A percentile compares a stretch with the other conserved stretches of the same genome.
Conservation (phyloP, 1,140 invertebrate species). For the Sitophilus oryzae region DNA sequence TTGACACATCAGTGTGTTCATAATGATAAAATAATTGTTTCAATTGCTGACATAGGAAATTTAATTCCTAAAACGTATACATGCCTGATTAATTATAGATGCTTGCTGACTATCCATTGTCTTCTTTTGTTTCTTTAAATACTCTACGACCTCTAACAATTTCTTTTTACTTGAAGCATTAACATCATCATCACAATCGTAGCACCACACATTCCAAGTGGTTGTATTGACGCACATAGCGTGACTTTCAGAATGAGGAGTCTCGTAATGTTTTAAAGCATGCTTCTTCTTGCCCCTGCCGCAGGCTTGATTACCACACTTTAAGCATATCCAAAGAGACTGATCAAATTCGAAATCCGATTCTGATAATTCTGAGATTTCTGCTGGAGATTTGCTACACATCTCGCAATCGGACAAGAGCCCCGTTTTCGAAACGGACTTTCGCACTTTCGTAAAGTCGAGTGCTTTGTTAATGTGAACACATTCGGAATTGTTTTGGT, state of each 20-base stretch:
- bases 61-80: too few relatives aligned
- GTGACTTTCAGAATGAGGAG: constrained; percentile 69
- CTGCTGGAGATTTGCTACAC: constrained; percentile 50
- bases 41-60: too few relatives aligned
- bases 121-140: constrained; percentile 51
- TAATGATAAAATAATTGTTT: too few relatives aligned
- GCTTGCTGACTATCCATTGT: constrained; percentile 19
- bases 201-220: constrained; percentile 70
- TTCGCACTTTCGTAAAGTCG: constrained; percentile 58
- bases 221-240: constrained; percentile 65
- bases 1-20: too few relatives aligned
- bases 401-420: constrained; percentile 55
- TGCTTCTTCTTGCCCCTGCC: constrained; percentile 64
- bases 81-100: constrained; percentile 13
- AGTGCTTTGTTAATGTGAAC: constrained; percentile 64
- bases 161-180: constrained; percentile 54
- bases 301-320: constrained; percentile 71
- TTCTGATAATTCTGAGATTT: constrained; percentile 35
- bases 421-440: constrained; percentile 52
- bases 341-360: constrained; percentile 54
- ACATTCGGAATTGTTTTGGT: constrained; percentile 49
- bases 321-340: constrained; percentile 62
- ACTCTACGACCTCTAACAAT: constrained; percentile 58
- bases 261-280: constrained; percentile 69
- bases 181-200: constrained; percentile 58